These are phyloP conservation scores for Dinocampus coccinellae DNA, from an alignment of 2,888 invertebrate species.

Conservation along the genomic window DNA sequence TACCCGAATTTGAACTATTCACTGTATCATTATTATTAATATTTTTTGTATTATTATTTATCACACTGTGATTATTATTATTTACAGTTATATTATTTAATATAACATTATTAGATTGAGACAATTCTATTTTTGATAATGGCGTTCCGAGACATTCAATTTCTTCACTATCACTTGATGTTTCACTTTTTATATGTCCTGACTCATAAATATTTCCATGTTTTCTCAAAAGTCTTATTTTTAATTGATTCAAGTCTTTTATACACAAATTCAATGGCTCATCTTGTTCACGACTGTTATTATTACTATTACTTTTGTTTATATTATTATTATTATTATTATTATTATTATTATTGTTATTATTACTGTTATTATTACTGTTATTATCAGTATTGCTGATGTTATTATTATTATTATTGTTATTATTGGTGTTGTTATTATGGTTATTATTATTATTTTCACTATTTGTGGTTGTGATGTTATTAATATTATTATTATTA, in stretches of 20 bases:
- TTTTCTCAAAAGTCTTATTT: conserved; percentile 76
- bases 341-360: not conserved
- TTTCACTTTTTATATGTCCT: conserved; percentile 74
- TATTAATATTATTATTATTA: not conserved
- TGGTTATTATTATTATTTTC: not conserved
- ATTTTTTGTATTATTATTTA: conserved; percentile 60
- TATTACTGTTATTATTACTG: not conserved
- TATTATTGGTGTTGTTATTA: not conserved
- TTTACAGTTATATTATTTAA: conserved; percentile 31
- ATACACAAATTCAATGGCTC: conserved; percentile 89
- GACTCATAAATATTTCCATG: conserved; percentile 76
- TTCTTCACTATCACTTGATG: conserved; percentile 69
- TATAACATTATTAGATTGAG: conserved; percentile 38
- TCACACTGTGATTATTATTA: conserved; percentile 41
- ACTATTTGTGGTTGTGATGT: no score
- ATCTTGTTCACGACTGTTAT: conserved; percentile 70
- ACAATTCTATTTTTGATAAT: conserved; percentile 35
- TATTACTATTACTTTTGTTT: not conserved
- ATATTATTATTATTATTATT: not conserved
- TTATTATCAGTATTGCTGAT: not conserved
- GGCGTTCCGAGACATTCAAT: conserved; percentile 68
- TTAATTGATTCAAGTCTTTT: conserved; percentile 79
- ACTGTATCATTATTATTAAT: conserved; percentile 67
- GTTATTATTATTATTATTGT: conserved; percentile 31
- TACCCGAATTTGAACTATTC: conserved; percentile 67